phyloP scores from a whole-genome alignment of 1,140 invertebrate genomes.

The Limonius californicus region DNA sequence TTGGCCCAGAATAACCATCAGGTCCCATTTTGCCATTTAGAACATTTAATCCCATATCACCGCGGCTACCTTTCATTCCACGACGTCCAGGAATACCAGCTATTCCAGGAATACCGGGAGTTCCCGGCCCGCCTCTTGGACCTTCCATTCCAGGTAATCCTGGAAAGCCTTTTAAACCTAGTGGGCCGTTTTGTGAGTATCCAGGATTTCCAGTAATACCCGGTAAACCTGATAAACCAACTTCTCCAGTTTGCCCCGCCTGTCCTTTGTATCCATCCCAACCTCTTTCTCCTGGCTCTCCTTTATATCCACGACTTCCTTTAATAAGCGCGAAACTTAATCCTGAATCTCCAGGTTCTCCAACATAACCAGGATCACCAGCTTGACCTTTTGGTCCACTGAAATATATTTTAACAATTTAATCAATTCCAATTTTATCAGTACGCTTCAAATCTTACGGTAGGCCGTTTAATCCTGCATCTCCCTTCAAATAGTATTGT shows the following conservation, averaged over 20 bases:
- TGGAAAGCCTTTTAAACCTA: conserved; percentile 60
- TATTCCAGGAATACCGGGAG: conserved; percentile 53
- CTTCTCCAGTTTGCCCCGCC: conserved; percentile 59
- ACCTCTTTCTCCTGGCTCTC: conserved; percentile 64
- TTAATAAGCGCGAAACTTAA: conserved; percentile 47
- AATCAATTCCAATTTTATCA: too few relatives aligned
- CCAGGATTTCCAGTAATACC: conserved; percentile 58
- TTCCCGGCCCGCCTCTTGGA: conserved; percentile 48
- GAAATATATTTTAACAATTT: too few relatives aligned
- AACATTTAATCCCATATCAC: conserved; percentile 51
- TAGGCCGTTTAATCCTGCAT: conserved; percentile 42
- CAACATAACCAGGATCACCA: conserved; percentile 46
- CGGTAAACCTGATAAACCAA: conserved; percentile 61
- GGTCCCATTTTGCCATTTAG: conserved; percentile 52
- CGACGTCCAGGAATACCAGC: conserved; percentile 58
- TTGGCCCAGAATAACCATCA: conserved; percentile 53
- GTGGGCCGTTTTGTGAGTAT: conserved; percentile 56
- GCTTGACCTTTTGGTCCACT: conserved; percentile 37
- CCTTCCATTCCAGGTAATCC: conserved; percentile 64
- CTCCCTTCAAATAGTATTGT: conserved; percentile 50
- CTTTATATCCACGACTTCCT: conserved; percentile 56
- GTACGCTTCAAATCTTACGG: conserved; percentile 29
- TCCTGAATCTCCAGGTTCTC: conserved; percentile 38
- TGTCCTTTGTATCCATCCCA: conserved; percentile 53
- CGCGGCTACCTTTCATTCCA: conserved; percentile 52